Base-by-base conservation (phyloP, 2,113 vertebrate genomes). In the Pomatostomus ruficeps region DNA sequence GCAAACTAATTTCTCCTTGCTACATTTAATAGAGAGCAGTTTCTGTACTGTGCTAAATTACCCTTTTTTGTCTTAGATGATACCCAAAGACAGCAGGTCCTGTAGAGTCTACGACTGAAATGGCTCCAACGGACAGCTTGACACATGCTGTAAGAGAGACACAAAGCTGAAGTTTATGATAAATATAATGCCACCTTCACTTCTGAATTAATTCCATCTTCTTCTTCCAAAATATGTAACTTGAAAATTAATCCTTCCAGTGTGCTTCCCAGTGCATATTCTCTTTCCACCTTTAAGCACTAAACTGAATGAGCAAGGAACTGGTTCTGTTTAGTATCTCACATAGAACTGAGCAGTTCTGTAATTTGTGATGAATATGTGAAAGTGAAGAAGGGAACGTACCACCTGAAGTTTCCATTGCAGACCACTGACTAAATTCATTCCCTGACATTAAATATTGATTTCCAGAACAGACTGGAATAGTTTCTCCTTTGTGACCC, bases 181-280 rank as follows among this genome's bases (percentile, higher is more conserved):
- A 91, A 96, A 95, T 93, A 80, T 12, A 70, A 88, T 80, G 88
- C 55, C 89, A 90, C 40, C 31, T 70, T 90, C 67, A 38, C 26
- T 84, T 73, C 55, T 80, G 59, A 71, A 90, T 84, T 76, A 92
- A 90, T 88, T 97, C 91, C 78, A 90, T 90, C 75, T 93, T 90
- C 49, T 80, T 83, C 75, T 51, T 42, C 16, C 49, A 20, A 68
- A 83, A 79, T 58, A 88, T 7, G 24, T 29, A 71, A 45, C 61
- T 67, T 74, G 92, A 91, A 94, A 96, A 66, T 36, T 36, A 91
- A 97, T 94, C 72, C 93, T 93, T 93, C 51, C 93, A 86, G 49
- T 35, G 54, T 65, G 81, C 42, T 94, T 94, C 61, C 49, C 66
- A 49, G 31, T 9, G 35, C 54, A 15, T 90, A 95, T 94, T 91